Conservation (phyloP, 2,888 invertebrate species). For the Unio pictorum region DNA sequence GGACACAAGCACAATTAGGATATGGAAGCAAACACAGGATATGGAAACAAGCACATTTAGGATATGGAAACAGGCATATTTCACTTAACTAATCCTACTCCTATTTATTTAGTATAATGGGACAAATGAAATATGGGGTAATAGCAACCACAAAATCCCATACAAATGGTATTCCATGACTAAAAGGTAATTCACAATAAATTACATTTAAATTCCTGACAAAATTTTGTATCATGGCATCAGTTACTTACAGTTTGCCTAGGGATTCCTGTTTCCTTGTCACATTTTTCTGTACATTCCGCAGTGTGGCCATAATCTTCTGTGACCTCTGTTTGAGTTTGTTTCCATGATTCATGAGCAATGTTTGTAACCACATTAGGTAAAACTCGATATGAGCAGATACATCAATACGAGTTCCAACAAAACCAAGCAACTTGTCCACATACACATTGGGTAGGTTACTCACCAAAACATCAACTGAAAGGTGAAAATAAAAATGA, state of each 20-base stretch:
- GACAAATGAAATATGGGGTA: too few species aligned
- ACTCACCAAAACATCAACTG: constrained; percentile 84
- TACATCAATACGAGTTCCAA: constrained; percentile 81
- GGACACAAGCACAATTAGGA: too few species aligned
- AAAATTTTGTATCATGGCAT: background rate
- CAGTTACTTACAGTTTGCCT: constrained; percentile 82
- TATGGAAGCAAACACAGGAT: background rate
- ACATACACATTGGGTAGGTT: constrained; percentile 83
- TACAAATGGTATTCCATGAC: background rate
- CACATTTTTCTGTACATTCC: constrained; percentile 78
- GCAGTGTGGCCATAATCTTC: constrained; percentile 78
- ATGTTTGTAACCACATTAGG: constrained; percentile 81
- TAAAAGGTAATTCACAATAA: background rate
- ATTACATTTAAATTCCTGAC: background rate
- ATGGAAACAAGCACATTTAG: too few species aligned
- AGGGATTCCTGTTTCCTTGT: constrained; percentile 85
- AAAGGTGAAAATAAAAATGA: constrained; percentile 37
- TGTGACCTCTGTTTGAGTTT: constrained; percentile 73
- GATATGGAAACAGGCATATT: background rate
- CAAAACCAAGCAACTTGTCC: constrained; percentile 81
- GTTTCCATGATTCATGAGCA: constrained; percentile 80
- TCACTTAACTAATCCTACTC: too few species aligned
- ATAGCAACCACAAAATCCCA: too few species aligned
- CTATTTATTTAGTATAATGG: too few species aligned
- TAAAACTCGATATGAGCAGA: constrained; percentile 92